Base-by-base conservation (phyloP, 2,888 invertebrate species). In the Margaritifera margaritifera region DNA sequence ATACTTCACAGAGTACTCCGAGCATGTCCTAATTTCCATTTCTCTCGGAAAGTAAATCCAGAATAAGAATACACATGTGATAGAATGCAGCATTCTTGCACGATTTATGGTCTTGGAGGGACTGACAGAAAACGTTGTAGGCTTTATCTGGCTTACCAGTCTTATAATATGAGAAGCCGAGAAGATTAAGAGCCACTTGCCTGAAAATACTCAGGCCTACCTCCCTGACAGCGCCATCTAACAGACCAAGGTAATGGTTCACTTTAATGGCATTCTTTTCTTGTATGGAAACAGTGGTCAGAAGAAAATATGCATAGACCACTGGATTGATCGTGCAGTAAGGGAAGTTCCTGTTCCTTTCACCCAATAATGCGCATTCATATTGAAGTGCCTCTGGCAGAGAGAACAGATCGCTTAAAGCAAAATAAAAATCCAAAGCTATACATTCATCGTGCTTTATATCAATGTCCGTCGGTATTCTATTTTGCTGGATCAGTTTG, bases 341-440 rank as follows among this genome's bases (percentile, higher is more conserved):
- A 27, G 2, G 2, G 27, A 27, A 27, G 27, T 5, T 27, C 5
- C 27, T 27, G 5, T 27, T 27, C 27, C 2, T 27, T 27, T 25
- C 27, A n/a, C 59, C 27, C 20, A 59, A 24, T 15, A 59, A 42
- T 8, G 24, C 25, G 6, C 6, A 22, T 25, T 59, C 27, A 59
- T 22, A 59, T 59, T 59, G 27, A 6, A 59, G 31, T 19, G 59
- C 59, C 2, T 25, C 59, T 59, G 59, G 59, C 27, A 25, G 20
- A 3, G 20, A 59, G 2, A 20, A 19, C 18, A 58, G n/a, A 24
- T 58, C 58, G 18, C 18, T 22, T 4, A 19, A 22, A 4, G 22
- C 31, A 20, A 58, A 58, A 22, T 27, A 15, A 19, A 58, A 25
- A 58, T 58, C 58, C 19, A n/a, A 58, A n/a, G 24, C 58, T 6